Evolutionary conservation across 2,797 vertebrate genomes (phyloP), one percentile per base, ranked within the genome.

Genomic region (Hypotaenidia philippensis): DNA sequence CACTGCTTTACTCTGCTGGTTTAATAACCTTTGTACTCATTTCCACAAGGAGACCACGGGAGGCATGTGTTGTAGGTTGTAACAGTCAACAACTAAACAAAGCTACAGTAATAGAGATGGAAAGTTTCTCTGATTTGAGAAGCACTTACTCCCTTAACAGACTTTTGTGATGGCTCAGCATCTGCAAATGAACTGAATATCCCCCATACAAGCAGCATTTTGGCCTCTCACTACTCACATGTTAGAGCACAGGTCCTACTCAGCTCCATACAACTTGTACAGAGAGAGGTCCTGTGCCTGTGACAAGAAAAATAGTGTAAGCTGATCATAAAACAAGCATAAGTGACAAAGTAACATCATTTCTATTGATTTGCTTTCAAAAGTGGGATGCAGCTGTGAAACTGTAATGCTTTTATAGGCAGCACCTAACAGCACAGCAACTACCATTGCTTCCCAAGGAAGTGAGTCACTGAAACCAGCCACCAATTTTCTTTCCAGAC

Each of bases 331-430:
- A 87, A 83, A 78, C 82, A 89, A 89, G 70, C 29, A 1, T 16
- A 90, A 95, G 56, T 64, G 83, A 87, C 81, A 85, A 89, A 80
- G 57, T 59, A 89, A 89, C 72, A 50, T 75, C 5, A 92, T 87
- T 91, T 89, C 45, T 89, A 92, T 91, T 27, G 93, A 89, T 96
- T 72, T 68, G 60, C 92, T 78, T 41, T 90, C 93, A 87, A 13
- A 70, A 68, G 90, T 10, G 3, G 87, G 57, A 72, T 65, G 69
- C 69, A 86, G 86, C 78, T 92, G 75, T 44, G 84, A 55, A 93
- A 83, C n/a, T 4, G 25, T 21, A 38, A 27, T 31, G 59, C 23
- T 75, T 91, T 88, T 49, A 64, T 3, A 2, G 0, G 40, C 56
- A n/a, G 72, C 20, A 17, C 65, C 63, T 56, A 47, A 6, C 34